These are phyloP conservation scores for Zingel zingel DNA, from an alignment of 2,113 vertebrate species.

Conservation along the genomic window DNA sequence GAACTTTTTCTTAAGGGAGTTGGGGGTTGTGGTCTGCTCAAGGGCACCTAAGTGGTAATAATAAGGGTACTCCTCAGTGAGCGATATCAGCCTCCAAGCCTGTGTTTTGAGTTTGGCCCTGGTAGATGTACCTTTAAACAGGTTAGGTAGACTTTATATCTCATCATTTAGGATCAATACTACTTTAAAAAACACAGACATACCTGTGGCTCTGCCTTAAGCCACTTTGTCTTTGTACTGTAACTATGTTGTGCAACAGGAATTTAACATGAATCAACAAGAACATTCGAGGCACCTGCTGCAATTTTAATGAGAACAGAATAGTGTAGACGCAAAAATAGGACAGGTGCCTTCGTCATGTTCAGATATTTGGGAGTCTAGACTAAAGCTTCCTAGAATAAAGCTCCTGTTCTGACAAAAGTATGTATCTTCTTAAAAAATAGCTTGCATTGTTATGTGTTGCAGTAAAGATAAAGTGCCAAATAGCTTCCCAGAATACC, in stretches of 20 bases:
- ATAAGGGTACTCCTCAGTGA: too few relatives aligned
- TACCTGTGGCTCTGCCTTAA: conserved; percentile 57
- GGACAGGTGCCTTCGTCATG: conserved; percentile 16
- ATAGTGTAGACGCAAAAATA: background rate
- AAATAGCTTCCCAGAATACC: background rate
- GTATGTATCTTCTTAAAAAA: background rate
- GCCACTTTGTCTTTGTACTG: conserved; percentile 24
- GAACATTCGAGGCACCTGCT: conserved; percentile 49
- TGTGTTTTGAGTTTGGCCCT: background rate
- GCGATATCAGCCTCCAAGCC: background rate
- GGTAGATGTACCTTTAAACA: conserved; percentile 10
- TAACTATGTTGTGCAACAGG: conserved; percentile 28
- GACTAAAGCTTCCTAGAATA: background rate
- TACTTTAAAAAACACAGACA: conserved; percentile 63
- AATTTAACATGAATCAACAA: conserved; percentile 32
- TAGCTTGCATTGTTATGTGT: background rate
- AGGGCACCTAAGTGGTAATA: background rate
- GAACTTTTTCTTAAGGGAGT: background rate
- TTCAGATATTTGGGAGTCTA: background rate
- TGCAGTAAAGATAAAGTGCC: background rate
- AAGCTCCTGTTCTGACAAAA: background rate
- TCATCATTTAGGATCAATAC: conserved; percentile 29
- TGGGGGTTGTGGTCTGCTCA: background rate
- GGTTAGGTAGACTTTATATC: background rate
- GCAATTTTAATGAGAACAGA: background rate